Evolutionary conservation across 2,888 invertebrate genomes (phyloP).

Genomic region (Tinea trinotella): DNA sequence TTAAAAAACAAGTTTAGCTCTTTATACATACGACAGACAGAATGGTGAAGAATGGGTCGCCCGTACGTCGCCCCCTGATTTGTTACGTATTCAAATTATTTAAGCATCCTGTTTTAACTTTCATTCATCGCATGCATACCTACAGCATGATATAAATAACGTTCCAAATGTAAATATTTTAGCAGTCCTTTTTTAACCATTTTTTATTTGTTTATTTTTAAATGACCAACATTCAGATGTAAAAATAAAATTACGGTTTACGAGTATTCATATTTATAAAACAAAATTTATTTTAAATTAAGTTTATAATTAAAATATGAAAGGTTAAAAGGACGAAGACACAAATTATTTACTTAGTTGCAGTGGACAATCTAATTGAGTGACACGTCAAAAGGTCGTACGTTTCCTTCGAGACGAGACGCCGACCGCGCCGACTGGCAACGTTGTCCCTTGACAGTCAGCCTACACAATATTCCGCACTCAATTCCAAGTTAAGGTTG

Average conservation of each 20-base stretch:
- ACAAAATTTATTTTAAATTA: background rate
- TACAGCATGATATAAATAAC: conserved; percentile 5
- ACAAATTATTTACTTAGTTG: background rate
- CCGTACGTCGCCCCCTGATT: conserved; percentile 60
- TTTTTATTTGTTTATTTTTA: background rate
- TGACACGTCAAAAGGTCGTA: conserved; percentile 18
- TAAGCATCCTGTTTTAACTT: conserved; percentile 52
- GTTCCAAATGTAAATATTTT: background rate
- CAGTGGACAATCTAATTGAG: conserved; percentile 17
- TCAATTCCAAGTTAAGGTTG: background rate
- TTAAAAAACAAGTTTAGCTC: conserved; percentile 71
- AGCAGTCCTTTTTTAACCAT: conserved; percentile 1
- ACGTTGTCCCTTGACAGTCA: background rate
- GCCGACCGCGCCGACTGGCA: conserved; percentile 11
- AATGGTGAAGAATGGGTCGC: conserved; percentile 64
- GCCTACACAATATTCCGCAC: background rate
- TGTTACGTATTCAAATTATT: conserved; percentile 72
- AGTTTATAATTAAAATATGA: too few species aligned
- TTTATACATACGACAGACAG: conserved; percentile 63
- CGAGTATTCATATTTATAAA: background rate
- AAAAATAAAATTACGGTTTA: background rate
- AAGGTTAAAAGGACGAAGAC: too few species aligned
- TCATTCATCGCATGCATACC: conserved; percentile 15
- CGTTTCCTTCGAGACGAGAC: conserved; percentile 17
- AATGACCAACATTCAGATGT: background rate